Base-by-base conservation (phyloP, 1,140 invertebrate genomes). In the Drosophila burlai region DNA sequence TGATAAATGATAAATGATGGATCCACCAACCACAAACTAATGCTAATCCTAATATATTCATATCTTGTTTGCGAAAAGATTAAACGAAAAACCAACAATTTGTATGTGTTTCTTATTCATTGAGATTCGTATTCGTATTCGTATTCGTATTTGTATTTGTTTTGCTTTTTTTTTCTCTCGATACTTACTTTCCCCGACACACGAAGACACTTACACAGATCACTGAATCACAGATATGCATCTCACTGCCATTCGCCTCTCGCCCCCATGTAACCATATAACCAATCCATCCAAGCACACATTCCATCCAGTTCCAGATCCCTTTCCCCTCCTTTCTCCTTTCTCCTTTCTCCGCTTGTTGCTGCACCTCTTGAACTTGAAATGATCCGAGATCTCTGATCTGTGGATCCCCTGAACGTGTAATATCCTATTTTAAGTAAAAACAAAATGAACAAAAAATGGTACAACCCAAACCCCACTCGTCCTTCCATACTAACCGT, bases 11-110 rank as follows among this genome's bases (percentile, higher is more conserved):
- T 24, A 60, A 18, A 61, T 68, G 36, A 77, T 71, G 46, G 64
- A 84, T 80, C 76, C 71, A 84, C 72, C 45, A 76, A 84, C 72
- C 45, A 76, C 45, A 65, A 57, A 34, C 47, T 57, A 54, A 58
- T 54, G 66, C 43, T 68, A 62, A 72, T 66, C 57, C 65, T 62
- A 76, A 80, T 71, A 90, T 79, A 74, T 57, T 69, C 64, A 77
- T 85, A 80, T 89, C 75, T 89, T 89, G 82, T 92, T 84, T 89
- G 66, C 76, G 60, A 83, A 74, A 89, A 81, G 75, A 90, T 89
- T 91, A 89, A 92, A 91, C 75, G 83, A 91, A 83, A 82, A 76
- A 65, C 26, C 49, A 84, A 81, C 50, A 59, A 81, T 79, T 69
- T 84, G 63, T 61, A 89, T 83, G 84, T 85, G 72, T 91, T 91